Evolutionary conservation across 2,888 invertebrate genomes (phyloP), one percentile per base, ranked within the genome.

Genomic region (Strigamia crassipes): DNA sequence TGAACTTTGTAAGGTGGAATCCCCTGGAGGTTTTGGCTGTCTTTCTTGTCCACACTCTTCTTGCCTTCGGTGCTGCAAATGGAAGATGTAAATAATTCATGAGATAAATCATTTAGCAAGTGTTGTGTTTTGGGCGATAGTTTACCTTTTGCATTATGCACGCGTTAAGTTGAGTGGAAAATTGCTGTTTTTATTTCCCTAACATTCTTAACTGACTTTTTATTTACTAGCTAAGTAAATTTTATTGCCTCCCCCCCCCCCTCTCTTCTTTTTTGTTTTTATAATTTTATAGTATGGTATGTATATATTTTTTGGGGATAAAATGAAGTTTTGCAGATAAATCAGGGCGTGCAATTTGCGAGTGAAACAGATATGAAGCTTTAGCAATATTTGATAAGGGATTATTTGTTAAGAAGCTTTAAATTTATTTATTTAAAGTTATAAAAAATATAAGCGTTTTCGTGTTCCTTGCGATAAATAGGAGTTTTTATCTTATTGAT

Each of bases 81-180:
- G 61, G 61, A 66, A 66, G 61, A 66, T 66, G 61, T 66, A 66
- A 66, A 66, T 66, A 66, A 66, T 66, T 66, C 61, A 66, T 66
- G 61, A 66, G 61, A 66, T 66, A 66, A 66, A 66, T 66, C 61
- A 66, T 66, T 66, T 66, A 66, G 23, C 61, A 66, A 66, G 61
- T 66, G 61, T 66, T 23, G 61, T 21, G 61, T 66, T 66, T 21
- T 66, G 61, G 21, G 61, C 23, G 23, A 66, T 66, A 66, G 61
- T 66, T 66, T 66, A 66, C 61, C 23, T 23, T 66, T 23, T 66
- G 61, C 61, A 66, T 66, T 66, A 66, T 66, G 61, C 61, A 66
- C 61, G 61, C 61, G 12, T 23, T 66, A 66, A 66, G 61, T 66
- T 46, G 61, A 23, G 21, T 66, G 61, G 61, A 66, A 66, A 66